These are phyloP conservation scores for Drosophila anomelani DNA, from an alignment of 2,888 invertebrate genomes.

Conservation along the genomic window DNA sequence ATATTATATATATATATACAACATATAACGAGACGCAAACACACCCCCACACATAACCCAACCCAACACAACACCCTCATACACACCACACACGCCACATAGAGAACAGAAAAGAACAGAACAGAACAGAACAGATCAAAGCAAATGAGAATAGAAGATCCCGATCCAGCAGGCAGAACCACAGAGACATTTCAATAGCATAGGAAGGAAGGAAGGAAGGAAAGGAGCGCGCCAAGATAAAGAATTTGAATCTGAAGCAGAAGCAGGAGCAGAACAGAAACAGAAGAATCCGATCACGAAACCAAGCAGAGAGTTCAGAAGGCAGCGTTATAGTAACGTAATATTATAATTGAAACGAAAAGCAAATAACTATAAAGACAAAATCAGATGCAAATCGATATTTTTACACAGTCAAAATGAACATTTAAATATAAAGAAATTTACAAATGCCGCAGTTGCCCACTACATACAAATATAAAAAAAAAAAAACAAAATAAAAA, in stretches of 20 bases:
- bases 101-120: conserved; percentile 33
- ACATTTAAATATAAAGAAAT: conserved; percentile 74
- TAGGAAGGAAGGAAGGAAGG: conserved; percentile 13
- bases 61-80: conserved; percentile 16
- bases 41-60: conserved; percentile 21
- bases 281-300: conserved; percentile 6
- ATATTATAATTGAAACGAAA: conserved; percentile 49
- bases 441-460: conserved; percentile 81
- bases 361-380: conserved; percentile 58
- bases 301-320: conserved; percentile 37
- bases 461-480: conserved; percentile 63
- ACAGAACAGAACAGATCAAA: conserved; percentile 41
- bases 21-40: conserved; percentile 61
- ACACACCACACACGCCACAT: conserved; percentile 29
- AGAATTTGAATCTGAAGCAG: conserved; percentile 20
- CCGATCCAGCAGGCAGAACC: conserved; percentile 33
- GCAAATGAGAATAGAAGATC: conserved; percentile 18
- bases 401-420: conserved; percentile 74
- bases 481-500: conserved; percentile 36
- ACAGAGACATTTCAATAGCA: conserved; percentile 46
- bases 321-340: conserved; percentile 42
- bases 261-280: neutral
- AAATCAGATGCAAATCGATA: conserved; percentile 68
- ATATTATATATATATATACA: conserved; percentile 71
- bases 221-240: conserved; percentile 35